phyloP scores from a whole-genome alignment of 2,888 invertebrate genomes.

The Plagiodera versicolora region DNA sequence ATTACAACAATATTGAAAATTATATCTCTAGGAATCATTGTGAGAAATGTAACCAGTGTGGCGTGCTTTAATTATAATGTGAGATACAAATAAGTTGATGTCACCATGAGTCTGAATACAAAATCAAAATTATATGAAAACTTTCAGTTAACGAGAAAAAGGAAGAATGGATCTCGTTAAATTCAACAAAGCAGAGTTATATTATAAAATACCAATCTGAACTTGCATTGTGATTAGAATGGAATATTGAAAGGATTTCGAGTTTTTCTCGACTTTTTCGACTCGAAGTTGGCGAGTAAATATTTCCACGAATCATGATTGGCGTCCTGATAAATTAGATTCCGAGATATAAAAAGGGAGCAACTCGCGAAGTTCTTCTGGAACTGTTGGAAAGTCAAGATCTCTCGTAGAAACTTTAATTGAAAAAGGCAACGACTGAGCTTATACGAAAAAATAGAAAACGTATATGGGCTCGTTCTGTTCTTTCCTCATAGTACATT shows the following conservation, averaged over 20 bases:
- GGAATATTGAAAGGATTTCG: conserved; percentile 4
- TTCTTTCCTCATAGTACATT: neutral
- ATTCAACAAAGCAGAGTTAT: neutral
- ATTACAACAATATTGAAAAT: too few species aligned
- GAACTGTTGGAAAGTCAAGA: conserved; percentile 28
- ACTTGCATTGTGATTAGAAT: conserved; percentile 3
- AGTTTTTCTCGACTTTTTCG: conserved; percentile 24
- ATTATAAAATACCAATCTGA: conserved; percentile 2
- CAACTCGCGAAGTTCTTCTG: conserved; percentile 25
- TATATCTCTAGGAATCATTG: too few species aligned
- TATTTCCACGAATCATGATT: conserved; percentile 41
- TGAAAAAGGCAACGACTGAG: conserved; percentile 39
- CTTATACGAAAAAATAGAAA: conserved; percentile 19
- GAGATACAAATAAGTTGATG: too few species aligned
- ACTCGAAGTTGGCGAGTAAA: conserved; percentile 37
- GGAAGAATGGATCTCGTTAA: neutral
- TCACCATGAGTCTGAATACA: too few species aligned
- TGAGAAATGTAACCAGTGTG: too few species aligned
- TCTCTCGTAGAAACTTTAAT: conserved; percentile 42
- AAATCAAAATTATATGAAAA: too few species aligned
- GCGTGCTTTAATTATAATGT: too few species aligned
- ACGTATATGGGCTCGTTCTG: conserved; percentile 11
- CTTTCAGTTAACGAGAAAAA: neutral
- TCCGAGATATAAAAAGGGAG: conserved; percentile 39
- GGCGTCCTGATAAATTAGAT: conserved; percentile 43